A percentile compares a stretch with the other conserved stretches of the same genome.
Conservation (phyloP, 2,113 vertebrate species). For the Sciurus niger region DNA sequence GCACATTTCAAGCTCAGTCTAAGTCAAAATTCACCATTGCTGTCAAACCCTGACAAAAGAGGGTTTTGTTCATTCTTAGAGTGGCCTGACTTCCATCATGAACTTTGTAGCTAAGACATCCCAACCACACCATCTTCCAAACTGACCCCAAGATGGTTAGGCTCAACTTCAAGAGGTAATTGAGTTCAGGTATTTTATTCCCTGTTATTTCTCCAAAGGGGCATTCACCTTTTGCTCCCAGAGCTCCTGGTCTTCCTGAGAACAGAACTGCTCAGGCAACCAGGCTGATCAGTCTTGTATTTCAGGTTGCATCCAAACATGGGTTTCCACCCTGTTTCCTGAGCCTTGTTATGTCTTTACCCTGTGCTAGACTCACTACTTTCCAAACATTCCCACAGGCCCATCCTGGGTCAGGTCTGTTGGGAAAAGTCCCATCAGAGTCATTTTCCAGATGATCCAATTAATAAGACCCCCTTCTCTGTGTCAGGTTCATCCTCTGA, state of each 20-base stretch:
- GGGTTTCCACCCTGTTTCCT: not conserved
- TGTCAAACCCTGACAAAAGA: slow-evolving; percentile 21
- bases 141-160: not conserved
- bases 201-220: slow-evolving; percentile 21
- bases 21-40: slow-evolving; percentile 53
- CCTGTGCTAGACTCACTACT: not conserved
- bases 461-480: not conserved
- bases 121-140: not conserved
- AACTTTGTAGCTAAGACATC: not conserved
- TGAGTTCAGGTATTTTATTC: not conserved
- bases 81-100: not conserved
- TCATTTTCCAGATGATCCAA: not conserved
- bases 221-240: not conserved
- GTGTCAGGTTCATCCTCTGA: not conserved
- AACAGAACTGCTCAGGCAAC: not conserved
- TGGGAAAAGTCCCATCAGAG: not conserved
- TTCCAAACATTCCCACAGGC: not conserved
- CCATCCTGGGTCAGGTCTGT: not conserved
- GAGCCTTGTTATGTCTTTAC: not conserved
- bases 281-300: not conserved
- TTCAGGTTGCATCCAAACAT: not conserved
- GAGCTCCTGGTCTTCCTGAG: not conserved
- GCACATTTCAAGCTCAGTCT: slow-evolving; percentile 60
- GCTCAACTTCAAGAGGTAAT: slow-evolving; percentile 26
- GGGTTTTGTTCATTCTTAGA: slow-evolving; percentile 11